phyloP scores from a whole-genome alignment of 1,140 invertebrate species.

The Tetragonula clypearis region DNA sequence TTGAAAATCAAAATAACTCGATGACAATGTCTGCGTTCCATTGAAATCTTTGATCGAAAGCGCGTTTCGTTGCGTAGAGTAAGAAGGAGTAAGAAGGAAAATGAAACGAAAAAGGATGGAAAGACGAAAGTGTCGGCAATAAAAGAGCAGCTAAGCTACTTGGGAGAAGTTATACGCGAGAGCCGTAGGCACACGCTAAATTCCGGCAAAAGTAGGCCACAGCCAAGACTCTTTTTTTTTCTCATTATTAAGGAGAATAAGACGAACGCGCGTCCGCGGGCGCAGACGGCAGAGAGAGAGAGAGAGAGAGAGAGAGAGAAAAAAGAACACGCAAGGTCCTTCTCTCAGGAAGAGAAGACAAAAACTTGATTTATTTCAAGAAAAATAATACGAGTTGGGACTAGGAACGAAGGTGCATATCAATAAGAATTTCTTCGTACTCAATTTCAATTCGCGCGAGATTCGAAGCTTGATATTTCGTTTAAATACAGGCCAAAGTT shows the following conservation, averaged over 20 bases:
- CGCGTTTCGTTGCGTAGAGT: not conserved
- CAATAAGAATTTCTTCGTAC: no score
- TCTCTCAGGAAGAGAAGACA: no score
- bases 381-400: not conserved
- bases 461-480: no score
- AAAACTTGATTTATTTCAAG: not conserved
- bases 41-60: not conserved
- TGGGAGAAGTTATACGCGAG: slow-evolving; percentile 27
- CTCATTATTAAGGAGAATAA: slow-evolving; percentile 27
- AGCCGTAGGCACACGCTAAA: slow-evolving; percentile 20
- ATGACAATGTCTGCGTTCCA: not conserved
- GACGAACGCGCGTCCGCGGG: not conserved
- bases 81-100: not conserved
- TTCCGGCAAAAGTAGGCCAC: slow-evolving; percentile 32
- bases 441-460: no score
- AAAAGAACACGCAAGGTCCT: not conserved
- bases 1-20: no score
- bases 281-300: no score
- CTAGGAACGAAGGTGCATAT: no score
- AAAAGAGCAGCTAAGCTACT: slow-evolving; percentile 32
- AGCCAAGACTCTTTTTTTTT: slow-evolving; percentile 11
- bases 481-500: no score
- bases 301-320: no score
- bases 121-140: slow-evolving; percentile 27
- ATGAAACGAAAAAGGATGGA: not conserved